phyloP scores from a whole-genome alignment of 1,140 invertebrate genomes.

The Zaprionus vittiger region DNA sequence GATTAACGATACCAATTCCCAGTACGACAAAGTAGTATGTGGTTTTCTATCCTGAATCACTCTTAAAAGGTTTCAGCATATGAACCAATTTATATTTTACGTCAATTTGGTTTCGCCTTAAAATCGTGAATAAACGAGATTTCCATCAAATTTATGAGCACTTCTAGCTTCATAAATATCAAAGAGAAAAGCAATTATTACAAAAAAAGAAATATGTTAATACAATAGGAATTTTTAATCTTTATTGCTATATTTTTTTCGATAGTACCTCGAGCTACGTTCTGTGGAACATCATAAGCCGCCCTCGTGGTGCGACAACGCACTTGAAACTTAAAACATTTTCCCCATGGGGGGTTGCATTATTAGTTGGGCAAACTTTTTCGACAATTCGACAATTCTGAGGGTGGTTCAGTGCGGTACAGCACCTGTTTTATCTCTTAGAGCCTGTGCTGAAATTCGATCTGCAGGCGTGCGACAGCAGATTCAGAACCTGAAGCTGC shows the following conservation, averaged over 20 bases:
- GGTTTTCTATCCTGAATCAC: neutral
- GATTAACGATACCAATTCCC: neutral
- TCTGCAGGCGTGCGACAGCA: slow-evolving; percentile 25
- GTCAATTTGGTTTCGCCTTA: neutral
- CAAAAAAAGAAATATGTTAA: neutral
- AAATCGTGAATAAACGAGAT: neutral
- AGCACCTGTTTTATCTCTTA: slow-evolving; percentile 34
- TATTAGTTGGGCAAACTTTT: slow-evolving; percentile 51
- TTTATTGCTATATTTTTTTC: neutral
- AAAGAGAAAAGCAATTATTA: slow-evolving; percentile 2
- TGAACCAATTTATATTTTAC: neutral
- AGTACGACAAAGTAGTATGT: neutral
- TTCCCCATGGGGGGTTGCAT: slow-evolving; percentile 36
- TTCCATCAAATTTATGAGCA: neutral
- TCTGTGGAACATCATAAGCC: neutral
- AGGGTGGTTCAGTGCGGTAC: slow-evolving; percentile 30
- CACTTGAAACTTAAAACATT: slow-evolving; percentile 46
- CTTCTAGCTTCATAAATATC: neutral
- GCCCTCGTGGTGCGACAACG: slow-evolving; percentile 19
- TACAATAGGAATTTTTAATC: neutral
- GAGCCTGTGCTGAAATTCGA: slow-evolving; percentile 43
- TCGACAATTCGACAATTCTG: slow-evolving; percentile 21
- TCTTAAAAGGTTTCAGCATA: neutral
- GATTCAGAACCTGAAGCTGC: slow-evolving; percentile 15
- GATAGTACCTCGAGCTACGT: neutral